Conservation (phyloP, 2,113 vertebrate species). For the Astatoreochromis straeleni region DNA sequence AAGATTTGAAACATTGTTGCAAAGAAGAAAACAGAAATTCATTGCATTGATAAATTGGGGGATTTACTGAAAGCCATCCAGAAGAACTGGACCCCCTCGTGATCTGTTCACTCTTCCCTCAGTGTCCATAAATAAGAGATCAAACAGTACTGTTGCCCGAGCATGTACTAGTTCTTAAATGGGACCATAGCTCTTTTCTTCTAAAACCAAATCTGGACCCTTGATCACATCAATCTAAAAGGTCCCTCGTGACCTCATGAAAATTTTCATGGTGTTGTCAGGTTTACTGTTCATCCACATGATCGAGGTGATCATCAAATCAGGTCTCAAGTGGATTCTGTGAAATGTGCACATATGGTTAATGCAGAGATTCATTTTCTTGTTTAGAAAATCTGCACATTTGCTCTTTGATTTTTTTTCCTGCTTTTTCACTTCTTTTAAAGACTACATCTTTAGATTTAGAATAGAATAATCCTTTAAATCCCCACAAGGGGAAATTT, state of each 20-base stretch:
- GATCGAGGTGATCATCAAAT: not conserved
- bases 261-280: not conserved
- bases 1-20: not conserved
- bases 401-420: rapidly evolving
- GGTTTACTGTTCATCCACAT: not conserved
- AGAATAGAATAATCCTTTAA: not conserved
- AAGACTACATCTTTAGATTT: not conserved
- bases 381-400: not conserved
- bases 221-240: not conserved
- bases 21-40: not conserved
- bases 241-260: not conserved
- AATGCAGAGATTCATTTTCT: not conserved
- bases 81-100: not conserved
- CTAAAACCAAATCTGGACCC: not conserved
- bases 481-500: not conserved
- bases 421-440: not conserved
- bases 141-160: not conserved
- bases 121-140: not conserved
- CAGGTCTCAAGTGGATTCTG: not conserved
- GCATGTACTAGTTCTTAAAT: not conserved
- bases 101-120: not conserved
- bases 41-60: not conserved
- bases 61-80: not conserved
- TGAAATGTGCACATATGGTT: not conserved
- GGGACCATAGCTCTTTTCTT: not conserved